phyloP scores from a whole-genome alignment of 92 coral and sea anemone genomes.

The Muricea muricata region DNA sequence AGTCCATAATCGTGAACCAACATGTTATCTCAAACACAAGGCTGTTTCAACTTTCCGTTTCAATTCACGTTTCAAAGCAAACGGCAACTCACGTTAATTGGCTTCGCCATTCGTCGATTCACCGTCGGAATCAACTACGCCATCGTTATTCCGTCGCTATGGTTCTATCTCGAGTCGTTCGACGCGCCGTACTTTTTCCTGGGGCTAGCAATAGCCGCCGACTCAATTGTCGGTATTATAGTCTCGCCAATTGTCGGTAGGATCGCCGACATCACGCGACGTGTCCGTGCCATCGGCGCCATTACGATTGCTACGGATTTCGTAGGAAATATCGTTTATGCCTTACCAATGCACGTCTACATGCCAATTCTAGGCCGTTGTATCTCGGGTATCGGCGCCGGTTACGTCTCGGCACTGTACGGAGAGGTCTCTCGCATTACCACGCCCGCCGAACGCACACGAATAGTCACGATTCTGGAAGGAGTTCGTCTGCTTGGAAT shows the following conservation, averaged over 20 bases:
- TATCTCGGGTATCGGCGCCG: conserved; percentile 41
- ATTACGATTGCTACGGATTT: conserved; percentile 9
- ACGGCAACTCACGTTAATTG: conserved; percentile 38
- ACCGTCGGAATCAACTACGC: conserved; percentile 42
- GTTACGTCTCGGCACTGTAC: conserved; percentile 47
- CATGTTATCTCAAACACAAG: conserved; percentile 40
- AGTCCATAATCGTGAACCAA: not conserved
- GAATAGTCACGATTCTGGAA: conserved; percentile 38
- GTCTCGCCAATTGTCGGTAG: conserved; percentile 38
- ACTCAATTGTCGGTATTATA: conserved; percentile 33
- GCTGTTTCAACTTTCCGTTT: conserved; percentile 48
- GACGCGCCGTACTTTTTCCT: conserved; percentile 40
- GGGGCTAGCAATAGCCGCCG: conserved; percentile 33
- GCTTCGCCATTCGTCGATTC: conserved; percentile 44
- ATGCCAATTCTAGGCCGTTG: conserved; percentile 47
- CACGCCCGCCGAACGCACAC: conserved; percentile 47
- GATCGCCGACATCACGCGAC: conserved; percentile 41
- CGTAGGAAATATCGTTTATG: conserved; percentile 17
- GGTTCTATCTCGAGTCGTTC: conserved; percentile 40
- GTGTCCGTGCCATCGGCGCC: conserved; percentile 8
- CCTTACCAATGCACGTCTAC: conserved; percentile 27
- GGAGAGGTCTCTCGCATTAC: conserved; percentile 42
- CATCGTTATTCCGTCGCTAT: conserved; percentile 45
- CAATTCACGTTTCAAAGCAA: conserved; percentile 36
- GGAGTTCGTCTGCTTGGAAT: conserved; percentile 46